Evolutionary conservation across 2,888 invertebrate species (phyloP), one percentile per base, ranked within the genome.

Genomic region (Eupithecia dodoneata): DNA sequence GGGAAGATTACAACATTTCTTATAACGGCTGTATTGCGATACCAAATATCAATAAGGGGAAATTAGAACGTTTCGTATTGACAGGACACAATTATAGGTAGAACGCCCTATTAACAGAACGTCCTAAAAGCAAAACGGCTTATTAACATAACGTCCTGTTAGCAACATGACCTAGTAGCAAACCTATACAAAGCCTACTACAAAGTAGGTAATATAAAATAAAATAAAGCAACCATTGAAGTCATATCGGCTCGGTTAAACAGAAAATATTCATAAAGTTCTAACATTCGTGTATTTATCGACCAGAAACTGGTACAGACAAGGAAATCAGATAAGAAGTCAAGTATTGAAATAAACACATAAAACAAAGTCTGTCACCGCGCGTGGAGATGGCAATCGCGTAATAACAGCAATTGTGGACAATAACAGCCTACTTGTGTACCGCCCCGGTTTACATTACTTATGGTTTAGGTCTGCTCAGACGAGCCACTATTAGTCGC

Each of bases 371-470:
- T 77, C 78, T 80, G 78, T 30, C 77, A 74, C 73, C 73, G 63
- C 72, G 79, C 73, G 65, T 76, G 76, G n/a, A 42, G 81, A 82
- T 82, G 42, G 65, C 74, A 73, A 82, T 82, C 82, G 75, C 13
- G 15, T 82, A 82, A 82, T 80, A 70, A 75, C 76, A 47, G 81
- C 79, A 80, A 81, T 82, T 82, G 74, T 77, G 44, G 72, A 73
- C 79, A 79, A 83, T 82, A 78, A 80, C 78, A 45, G 74, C 75
- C 82, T 79, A 81, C 79, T 84, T 81, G 77, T 77, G n/a, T 69
- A 69, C 80, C 81, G 82, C 71, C 80, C 78, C 80, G 81, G 81
- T 80, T 81, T 83, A 82, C 83, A 73, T 81, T 76, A 52, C 75
- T 70, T 47, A 47, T 13, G 5, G 30, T 45, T 65, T 66, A 66